Base-by-base conservation (phyloP, 35 echinoderm and acorn worm species). In the Eucidaris tribuloides region DNA sequence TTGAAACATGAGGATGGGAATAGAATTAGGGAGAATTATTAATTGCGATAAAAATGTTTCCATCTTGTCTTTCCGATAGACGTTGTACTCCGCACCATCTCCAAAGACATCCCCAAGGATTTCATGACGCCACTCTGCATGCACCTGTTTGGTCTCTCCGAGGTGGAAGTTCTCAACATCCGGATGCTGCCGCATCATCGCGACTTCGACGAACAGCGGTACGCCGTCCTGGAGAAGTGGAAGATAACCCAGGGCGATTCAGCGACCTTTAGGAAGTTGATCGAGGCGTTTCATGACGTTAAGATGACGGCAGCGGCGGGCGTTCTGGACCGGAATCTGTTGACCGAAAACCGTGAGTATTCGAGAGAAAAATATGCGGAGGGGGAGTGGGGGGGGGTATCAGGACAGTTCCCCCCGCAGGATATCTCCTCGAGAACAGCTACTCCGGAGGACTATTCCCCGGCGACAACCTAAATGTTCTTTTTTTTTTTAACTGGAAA, bases 121-220 rank as follows among this genome's bases (percentile, higher is more conserved):
- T 96, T 83, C 62, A 83, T 90, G 1, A 77, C 87, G 58, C 92
- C 92, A 9, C 78, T 96, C 27, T 89, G 87, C 19, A 96, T 90
- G 88, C 92, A 96, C 46, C 92, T 96, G 5, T 96, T 90, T 46
- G 92, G 92, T 36, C 76, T 96, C 19, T 86, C 80, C 2, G 92
- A 96, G 55, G 79, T 77, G 1, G 92, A 96, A 57, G 70, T 96
- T 46, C 83, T 96, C 18, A 96, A 96, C 56, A 54, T 96, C 2
- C 70, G 70, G 43, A 49, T 96, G 19, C 82, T 96, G 5, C 92
- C 92, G 0, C 85, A 87, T 46, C 92, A 96, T 46, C 63, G 83
- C 2, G 92, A 96, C 57, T 96, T 90, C 61, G 83, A 96, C 46
- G 92, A 96, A 68, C 92, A 96, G 66, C 62, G 92, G 18, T 96